These are phyloP conservation scores for Caenorhabditis tropicalis DNA, from an alignment of 1,140 invertebrate species.

Conservation along the genomic window DNA sequence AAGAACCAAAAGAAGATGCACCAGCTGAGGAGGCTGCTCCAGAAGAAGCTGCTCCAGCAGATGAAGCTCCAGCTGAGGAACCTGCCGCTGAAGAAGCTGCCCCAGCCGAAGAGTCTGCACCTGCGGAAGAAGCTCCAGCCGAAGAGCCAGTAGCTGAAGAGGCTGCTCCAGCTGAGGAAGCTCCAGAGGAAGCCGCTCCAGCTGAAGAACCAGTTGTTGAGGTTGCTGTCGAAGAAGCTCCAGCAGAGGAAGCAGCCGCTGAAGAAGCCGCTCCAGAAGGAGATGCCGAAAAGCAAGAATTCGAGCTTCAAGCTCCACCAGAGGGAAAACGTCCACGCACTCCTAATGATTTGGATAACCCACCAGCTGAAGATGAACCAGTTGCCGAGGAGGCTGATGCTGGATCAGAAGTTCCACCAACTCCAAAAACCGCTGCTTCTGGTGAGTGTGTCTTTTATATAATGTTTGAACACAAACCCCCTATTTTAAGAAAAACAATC, in stretches of 20 bases:
- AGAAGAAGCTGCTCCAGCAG: conserved; percentile 52
- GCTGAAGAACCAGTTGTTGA: conserved; percentile 19
- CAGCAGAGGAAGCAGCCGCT: conserved; percentile 53
- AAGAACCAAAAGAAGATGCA: conserved; percentile 50
- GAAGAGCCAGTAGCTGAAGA: conserved; percentile 32
- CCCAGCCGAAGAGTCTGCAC: conserved; percentile 45
- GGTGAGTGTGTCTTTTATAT: not conserved
- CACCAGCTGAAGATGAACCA: conserved; percentile 53
- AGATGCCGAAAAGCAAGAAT: conserved; percentile 55
- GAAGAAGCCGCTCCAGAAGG: conserved; percentile 55
- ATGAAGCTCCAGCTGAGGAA: conserved; percentile 52
- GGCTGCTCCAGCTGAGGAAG: not conserved
- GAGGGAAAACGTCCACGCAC: conserved; percentile 68
- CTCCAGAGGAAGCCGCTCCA: conserved; percentile 28
- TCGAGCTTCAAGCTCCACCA: conserved; percentile 67
- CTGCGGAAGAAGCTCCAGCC: conserved; percentile 45
- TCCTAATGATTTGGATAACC: conserved; percentile 68
- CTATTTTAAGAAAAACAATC: conserved; percentile 14
- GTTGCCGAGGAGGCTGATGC: conserved; percentile 44
- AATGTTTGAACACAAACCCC: not conserved
- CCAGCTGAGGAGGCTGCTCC: conserved; percentile 51
- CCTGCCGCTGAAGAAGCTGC: conserved; percentile 44
- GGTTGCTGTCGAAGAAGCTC: conserved; percentile 45
- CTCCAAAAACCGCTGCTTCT: conserved; percentile 49
- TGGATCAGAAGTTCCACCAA: conserved; percentile 42